phyloP scores from a whole-genome alignment of 2,888 invertebrate species.

The Cinara cedri region DNA sequence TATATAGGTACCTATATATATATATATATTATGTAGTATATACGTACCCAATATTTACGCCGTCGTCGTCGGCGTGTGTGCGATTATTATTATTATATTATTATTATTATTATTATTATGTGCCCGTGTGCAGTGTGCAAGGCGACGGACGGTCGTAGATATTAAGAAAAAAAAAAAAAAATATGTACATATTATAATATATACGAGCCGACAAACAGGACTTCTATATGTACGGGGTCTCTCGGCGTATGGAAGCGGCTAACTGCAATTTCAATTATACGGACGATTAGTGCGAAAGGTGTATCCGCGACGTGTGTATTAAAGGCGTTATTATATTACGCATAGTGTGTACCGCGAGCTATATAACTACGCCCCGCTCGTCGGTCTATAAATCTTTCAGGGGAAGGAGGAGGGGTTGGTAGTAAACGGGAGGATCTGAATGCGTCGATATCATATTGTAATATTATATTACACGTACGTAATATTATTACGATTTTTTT shows the following conservation, averaged over 20 bases:
- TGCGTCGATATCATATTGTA: background rate
- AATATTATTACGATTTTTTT: slow-evolving; percentile 1
- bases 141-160: slow-evolving; percentile 16
- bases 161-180: no score
- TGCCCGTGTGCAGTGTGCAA: background rate
- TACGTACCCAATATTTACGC: no score
- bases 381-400: slow-evolving; percentile 33
- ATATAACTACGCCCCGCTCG: background rate
- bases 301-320: slow-evolving; percentile 1
- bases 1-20: no score
- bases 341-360: slow-evolving; percentile 3
- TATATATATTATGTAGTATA: background rate
- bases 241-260: background rate
- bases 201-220: slow-evolving; percentile 39
- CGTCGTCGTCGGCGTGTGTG: background rate
- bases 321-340: no score
- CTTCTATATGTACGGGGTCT: background rate
- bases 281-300: slow-evolving; percentile 49
- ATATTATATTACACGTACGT: background rate
- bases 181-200: no score
- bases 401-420: no score
- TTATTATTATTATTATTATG: background rate
- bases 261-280: slow-evolving; percentile 40
- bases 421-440: no score
- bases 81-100: no score